Evolutionary conservation across 2,888 invertebrate species (phyloP).

Genomic region (Ashinkailepas kermadecensis): DNA sequence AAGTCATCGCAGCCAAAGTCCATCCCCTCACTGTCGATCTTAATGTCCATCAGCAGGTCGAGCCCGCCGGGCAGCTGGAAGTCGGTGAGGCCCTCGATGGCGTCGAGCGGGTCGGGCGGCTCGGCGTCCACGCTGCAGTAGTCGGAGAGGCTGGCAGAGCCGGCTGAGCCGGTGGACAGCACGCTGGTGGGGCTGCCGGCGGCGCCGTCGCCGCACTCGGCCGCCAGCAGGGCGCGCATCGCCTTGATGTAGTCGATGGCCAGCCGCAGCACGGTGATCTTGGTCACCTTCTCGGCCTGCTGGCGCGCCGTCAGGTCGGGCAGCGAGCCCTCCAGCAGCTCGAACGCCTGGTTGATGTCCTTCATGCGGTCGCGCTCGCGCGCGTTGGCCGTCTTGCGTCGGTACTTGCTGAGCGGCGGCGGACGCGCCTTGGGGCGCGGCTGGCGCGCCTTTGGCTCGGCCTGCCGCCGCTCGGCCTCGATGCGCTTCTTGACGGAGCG

Average conservation of each 20-base stretch:
- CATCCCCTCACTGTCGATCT: not conserved
- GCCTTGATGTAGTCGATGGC: slow-evolving; percentile 82
- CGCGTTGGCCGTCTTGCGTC: slow-evolving; percentile 83
- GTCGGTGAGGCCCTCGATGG: slow-evolving; percentile 13
- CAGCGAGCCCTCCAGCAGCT: slow-evolving; percentile 67
- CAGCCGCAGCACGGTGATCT: slow-evolving; percentile 75
- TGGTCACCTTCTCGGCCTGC: slow-evolving; percentile 68
- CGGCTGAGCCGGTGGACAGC: not conserved
- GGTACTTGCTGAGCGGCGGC: slow-evolving; percentile 73
- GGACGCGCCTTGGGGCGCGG: slow-evolving; percentile 46
- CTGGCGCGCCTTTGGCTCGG: not conserved
- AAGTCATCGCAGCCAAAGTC: slow-evolving; percentile 11
- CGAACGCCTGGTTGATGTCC: slow-evolving; percentile 84
- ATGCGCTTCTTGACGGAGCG: not conserved
- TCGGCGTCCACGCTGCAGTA: too few relatives aligned
- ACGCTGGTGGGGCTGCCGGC: too few relatives aligned
- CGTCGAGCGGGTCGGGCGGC: slow-evolving; percentile 15
- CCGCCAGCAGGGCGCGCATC: too few relatives aligned
- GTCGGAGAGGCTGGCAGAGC: not conserved
- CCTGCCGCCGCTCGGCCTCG: not conserved
- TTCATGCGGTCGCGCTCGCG: slow-evolving; percentile 78
- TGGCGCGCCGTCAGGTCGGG: slow-evolving; percentile 46
- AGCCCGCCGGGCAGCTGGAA: slow-evolving; percentile 2
- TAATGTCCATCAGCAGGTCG: not conserved
- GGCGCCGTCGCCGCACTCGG: too few relatives aligned